Evolutionary conservation across 64 coral and sea anemone genomes (phyloP), one percentile per base, ranked within the genome.

Genomic region (Porites lutea): DNA sequence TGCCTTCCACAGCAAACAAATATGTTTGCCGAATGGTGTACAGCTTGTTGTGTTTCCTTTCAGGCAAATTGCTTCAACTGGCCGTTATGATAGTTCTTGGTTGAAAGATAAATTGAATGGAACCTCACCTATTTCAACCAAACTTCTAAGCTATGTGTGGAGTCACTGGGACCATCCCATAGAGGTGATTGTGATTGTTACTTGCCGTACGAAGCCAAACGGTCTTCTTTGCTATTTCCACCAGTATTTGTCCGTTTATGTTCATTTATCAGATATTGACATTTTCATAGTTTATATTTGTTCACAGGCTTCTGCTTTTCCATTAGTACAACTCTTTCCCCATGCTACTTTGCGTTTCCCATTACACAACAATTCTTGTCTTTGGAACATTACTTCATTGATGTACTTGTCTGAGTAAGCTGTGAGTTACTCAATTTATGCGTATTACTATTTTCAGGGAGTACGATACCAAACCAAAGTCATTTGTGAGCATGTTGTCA

Each of bases 121-220:
- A 6, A 79, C 88, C 54, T 90, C 75, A 11, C 59, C 75, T 13
- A 70, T 98, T 73, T 27, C 93, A 18, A 91, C 79, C 71, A 98
- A 75, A 47, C 69, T 98, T 58, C 76, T 98, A 57, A 92, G 54
- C 8, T 93, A 82, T 88, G 96, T 98, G 47, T 98, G 96, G 96
- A 92, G 76, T 11, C 65, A 93, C 83, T 98, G 96, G 96, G 96
- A 95, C 18, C 96, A 98, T 75, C 96, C 96, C 19, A 71, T 95
- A 2, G 96, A 98, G 90, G 96, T 98, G 80, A 49, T n/a, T 65
- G 14, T 77, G 37, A 75, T 15, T 37, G 27, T 37, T 37, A 37
- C 27, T 37, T 37, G 27, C 27, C 27, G 27, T 37, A 37, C 27
- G 27, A 37, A 37, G 27, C 27, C 27, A 37, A 37, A 37, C 27